These are phyloP conservation scores for Liparis tanakae DNA, from an alignment of 2,797 vertebrate genomes.

Conservation along the genomic window DNA sequence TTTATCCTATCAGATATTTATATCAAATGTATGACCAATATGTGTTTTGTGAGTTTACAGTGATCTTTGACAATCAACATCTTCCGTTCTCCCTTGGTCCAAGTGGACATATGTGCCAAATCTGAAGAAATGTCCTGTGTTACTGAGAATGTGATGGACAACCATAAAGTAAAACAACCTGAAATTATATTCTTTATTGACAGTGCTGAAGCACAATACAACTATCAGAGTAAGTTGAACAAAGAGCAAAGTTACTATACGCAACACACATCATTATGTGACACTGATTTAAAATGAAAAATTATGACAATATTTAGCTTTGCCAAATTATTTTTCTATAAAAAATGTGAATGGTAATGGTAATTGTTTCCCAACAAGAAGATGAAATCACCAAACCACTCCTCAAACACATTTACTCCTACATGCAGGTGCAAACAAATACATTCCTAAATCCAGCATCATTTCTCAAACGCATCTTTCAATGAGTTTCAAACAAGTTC, in stretches of 20 bases:
- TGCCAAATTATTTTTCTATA: conserved; percentile 13
- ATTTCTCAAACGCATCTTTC: neutral
- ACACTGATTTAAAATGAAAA: conserved; percentile 6
- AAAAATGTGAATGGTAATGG: neutral
- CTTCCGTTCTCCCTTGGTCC: neutral
- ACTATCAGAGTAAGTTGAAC: neutral
- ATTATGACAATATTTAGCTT: conserved; percentile 8
- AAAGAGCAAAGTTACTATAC: neutral
- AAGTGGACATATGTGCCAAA: neutral
- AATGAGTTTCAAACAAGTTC: conserved; percentile 14
- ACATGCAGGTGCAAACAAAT: conserved; percentile 2
- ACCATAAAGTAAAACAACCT: neutral
- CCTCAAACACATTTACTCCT: neutral
- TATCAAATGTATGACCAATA: neutral
- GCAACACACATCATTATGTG: neutral
- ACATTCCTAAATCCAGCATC: neutral
- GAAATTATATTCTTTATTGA: too few relatives aligned
- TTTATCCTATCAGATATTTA: neutral
- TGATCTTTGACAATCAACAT: neutral
- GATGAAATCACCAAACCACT: neutral
- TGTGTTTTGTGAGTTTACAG: neutral
- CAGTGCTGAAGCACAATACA: neutral
- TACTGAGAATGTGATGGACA: neutral
- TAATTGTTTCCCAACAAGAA: neutral
- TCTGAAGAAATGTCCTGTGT: neutral